Base-by-base conservation (phyloP, 2,113 vertebrate genomes). In the Percina caprodes region DNA sequence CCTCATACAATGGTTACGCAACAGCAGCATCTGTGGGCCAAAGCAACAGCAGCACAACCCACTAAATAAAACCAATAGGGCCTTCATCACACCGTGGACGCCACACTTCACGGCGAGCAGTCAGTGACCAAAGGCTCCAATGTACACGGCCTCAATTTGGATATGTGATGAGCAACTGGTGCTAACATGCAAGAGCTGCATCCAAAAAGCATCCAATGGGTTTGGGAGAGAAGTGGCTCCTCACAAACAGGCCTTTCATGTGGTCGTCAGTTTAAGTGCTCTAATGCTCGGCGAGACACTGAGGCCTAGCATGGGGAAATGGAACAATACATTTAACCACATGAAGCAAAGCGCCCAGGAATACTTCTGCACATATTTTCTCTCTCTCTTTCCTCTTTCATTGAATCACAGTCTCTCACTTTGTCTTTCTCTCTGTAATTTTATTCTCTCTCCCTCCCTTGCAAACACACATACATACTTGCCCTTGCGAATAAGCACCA, bases 311-410 rank as follows among this genome's bases (percentile, higher is more conserved):
- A 66, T 77, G 85, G 88, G 89, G 92, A 92, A 92, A 92, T 84
- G 92, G 91, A 94, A 95, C 94, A 94, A 94, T 93, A 86, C 91
- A 89, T 92, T 85, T 75, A 91, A 93, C 93, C 93, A 93, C 94
- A 94, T 93, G 91, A 95, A 94, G 87, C 82, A 74, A 83, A 91
- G 84, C 35, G 45, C 72, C 63, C 89, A 79, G 87, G 87, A 94
- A 91, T 86, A 93, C 86, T 91, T 90, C 82, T 85, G 85, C 86
- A 83, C 81, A 89, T 83, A 88, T 76, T 90, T 85, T 84, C 85
- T 83, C 79, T 69, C 79, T 74, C 59, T 69, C 71, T 61, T 69
- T 72, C 78, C 77, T 87, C 56, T 79, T 74, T 83, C 80, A 76
- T 82, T 86, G 78, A 90, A 83, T 89, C 75, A 63, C 68, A 80